phyloP scores from a whole-genome alignment of 2,888 invertebrate genomes.

The Hylaea fasciaria region DNA sequence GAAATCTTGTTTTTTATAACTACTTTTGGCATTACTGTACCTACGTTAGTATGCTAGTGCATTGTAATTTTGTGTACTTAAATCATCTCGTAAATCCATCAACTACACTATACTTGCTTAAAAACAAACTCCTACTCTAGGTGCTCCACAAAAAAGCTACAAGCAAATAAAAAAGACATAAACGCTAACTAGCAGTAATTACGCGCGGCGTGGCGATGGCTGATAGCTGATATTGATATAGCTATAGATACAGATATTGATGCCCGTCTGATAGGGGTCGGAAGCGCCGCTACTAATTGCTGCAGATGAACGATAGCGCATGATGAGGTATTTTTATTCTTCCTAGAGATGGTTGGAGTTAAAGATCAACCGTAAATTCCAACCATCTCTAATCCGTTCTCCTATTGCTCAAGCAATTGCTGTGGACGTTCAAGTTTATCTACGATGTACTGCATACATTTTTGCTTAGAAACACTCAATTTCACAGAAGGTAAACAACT shows the following conservation, averaged over 20 bases:
- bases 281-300: slow-evolving; percentile 31
- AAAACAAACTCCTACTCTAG: neutral
- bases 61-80: too few species aligned
- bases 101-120: neutral
- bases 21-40: too few species aligned
- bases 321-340: slow-evolving; percentile 28
- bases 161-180: slow-evolving; percentile 18
- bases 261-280: slow-evolving; percentile 16
- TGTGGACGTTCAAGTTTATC: neutral
- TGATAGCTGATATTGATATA: too few species aligned
- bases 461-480: neutral
- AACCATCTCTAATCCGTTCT: too few species aligned
- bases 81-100: too few species aligned
- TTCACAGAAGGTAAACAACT: too few species aligned
- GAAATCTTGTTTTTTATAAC: too few species aligned
- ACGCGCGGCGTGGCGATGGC: slow-evolving; percentile 8
- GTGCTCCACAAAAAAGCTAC: neutral
- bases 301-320: slow-evolving; percentile 21
- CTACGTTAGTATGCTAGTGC: too few species aligned
- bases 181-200: slow-evolving; percentile 25
- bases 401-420: slow-evolving; percentile 5
- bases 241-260: slow-evolving; percentile 9
- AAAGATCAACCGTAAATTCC: too few species aligned
- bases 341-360: slow-evolving; percentile 7
- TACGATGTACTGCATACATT: neutral